A percentile compares a stretch with the other conserved stretches of the same genome.
phyloP scores from a whole-genome alignment of 1,140 invertebrate genomes.

The Heterodera schachtii region DNA sequence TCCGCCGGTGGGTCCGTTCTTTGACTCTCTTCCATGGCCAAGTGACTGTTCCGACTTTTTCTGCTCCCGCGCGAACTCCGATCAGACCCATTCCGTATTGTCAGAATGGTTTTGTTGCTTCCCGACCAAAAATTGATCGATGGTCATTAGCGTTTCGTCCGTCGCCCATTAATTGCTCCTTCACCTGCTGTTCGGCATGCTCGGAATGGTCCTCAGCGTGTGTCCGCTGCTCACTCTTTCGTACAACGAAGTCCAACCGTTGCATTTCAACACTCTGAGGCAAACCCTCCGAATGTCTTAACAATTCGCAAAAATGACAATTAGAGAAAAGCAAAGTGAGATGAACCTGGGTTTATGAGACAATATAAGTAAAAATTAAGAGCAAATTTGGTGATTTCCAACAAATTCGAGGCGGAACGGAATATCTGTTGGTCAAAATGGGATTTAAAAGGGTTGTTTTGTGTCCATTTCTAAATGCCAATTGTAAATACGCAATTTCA shows the following conservation, averaged over 20 bases:
- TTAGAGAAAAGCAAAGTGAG: not conserved
- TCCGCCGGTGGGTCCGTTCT: not conserved
- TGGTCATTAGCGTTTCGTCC: not conserved
- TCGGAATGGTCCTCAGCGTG: conserved; percentile 9
- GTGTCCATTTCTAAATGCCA: no score
- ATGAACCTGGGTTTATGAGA: conserved; percentile 57
- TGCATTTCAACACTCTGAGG: conserved; percentile 48
- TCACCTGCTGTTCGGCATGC: conserved; percentile 26
- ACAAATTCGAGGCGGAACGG: conserved; percentile 57
- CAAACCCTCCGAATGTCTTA: conserved; percentile 56
- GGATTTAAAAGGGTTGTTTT: no score
- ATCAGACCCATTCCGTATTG: conserved; percentile 39
- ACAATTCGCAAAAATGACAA: not conserved
- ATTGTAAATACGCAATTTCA: no score
- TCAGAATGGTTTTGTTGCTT: conserved; percentile 31
- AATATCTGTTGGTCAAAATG: conserved; percentile 54
- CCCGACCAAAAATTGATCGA: conserved; percentile 10
- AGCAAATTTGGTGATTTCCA: conserved; percentile 65
- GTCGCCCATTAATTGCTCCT: not conserved
- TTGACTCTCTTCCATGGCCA: not conserved
- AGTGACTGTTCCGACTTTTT: not conserved
- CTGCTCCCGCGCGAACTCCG: not conserved
- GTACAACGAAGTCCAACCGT: not conserved
- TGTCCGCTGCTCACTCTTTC: conserved; percentile 19
- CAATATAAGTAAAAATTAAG: conserved; percentile 66